Base-by-base conservation (phyloP, 2,797 vertebrate species). In the Poeciliopsis presidionis region DNA sequence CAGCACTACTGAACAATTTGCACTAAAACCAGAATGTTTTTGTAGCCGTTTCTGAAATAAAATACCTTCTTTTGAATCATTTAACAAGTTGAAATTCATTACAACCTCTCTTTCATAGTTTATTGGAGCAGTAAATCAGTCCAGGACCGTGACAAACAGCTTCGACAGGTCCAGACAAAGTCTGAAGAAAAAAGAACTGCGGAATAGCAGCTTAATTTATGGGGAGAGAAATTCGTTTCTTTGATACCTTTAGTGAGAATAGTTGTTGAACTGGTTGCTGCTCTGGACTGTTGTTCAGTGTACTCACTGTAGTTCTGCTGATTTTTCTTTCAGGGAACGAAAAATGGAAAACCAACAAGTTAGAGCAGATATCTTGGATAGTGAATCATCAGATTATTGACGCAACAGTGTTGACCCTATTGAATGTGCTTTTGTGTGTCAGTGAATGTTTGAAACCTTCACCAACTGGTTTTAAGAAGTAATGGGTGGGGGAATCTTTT, bases 1-100 rank as follows among this genome's bases (percentile, higher is more conserved):
- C 63, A 1, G 45, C 84, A 89, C 87, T 91, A 91, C 84, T 90
- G 84, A 90, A 72, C 4, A 20, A 41, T 49, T 84, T 89, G 85
- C 87, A 87, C 87, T 84, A 43, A 73, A 63, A 22, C 5, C 2
- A 0, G 49, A 43, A 79, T 2, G n/a, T 22, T 55, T 73, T 45
- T 46, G 20, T 1, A 1, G 6, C 39, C 63, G 7, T 77, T n/a
- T 46, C 16, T 12, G 5, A 0, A 82, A 47, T 71, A 5, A 53
- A 83, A 63, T 51, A 13, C n/a, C 33, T 43, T 30, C 46, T 81
- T 53, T 36, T 12, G 33, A 13, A 73, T 0, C 36, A 22, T 69
- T 61, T 2, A 61, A n/a, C 70, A 22, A 36, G 43, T 63, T 3
- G 1, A 36, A 12, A 30, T 49, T 9, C 6, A 16, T 45, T 28